A percentile compares a stretch with the other conserved stretches of the same genome.
Evolutionary conservation across 2,113 vertebrate species (phyloP).

Genomic region (Prietella phreatophila): DNA sequence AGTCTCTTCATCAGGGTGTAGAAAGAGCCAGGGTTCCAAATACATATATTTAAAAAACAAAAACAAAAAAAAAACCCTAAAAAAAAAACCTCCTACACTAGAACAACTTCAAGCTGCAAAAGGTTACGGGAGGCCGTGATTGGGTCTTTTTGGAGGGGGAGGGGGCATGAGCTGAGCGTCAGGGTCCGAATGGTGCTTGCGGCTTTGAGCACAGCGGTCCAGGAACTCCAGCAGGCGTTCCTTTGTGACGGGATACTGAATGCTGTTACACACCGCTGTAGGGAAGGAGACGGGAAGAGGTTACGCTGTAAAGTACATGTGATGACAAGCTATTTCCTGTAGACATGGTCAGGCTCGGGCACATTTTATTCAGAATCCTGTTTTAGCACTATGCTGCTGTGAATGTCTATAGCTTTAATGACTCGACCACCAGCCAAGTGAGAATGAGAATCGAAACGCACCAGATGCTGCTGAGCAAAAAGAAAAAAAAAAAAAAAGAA

Average conservation of each 20-base stretch:
- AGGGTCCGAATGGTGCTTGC: slow-evolving; percentile 82
- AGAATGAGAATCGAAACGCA: not conserved
- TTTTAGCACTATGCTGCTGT: not conserved
- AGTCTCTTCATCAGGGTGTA: slow-evolving; percentile 2
- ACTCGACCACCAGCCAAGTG: slow-evolving; percentile 1
- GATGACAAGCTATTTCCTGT: not conserved
- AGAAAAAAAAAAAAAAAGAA: not conserved
- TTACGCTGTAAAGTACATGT: slow-evolving; percentile 22
- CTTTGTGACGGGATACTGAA: slow-evolving; percentile 93
- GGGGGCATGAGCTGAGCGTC: slow-evolving; percentile 95
- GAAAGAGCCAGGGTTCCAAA: slow-evolving; percentile 13
- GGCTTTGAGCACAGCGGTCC: slow-evolving; percentile 79
- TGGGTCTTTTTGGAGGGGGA: slow-evolving; percentile 88
- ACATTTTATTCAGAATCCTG: not conserved
- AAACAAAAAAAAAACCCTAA: slow-evolving; percentile 47
- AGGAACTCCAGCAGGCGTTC: slow-evolving; percentile 91
- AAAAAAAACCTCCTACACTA: slow-evolving; percentile 46
- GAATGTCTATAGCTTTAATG: slow-evolving; percentile 17
- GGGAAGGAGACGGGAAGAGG: slow-evolving; percentile 28
- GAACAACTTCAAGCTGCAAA: slow-evolving; percentile 7
- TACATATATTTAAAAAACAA: slow-evolving; percentile 4
- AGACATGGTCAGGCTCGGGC: not conserved
- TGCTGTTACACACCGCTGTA: slow-evolving; percentile 94
- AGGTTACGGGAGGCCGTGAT: slow-evolving; percentile 71
- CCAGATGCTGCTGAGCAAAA: not conserved